Base-by-base conservation (phyloP, 2,113 vertebrate species). In the Bufo bufo region DNA sequence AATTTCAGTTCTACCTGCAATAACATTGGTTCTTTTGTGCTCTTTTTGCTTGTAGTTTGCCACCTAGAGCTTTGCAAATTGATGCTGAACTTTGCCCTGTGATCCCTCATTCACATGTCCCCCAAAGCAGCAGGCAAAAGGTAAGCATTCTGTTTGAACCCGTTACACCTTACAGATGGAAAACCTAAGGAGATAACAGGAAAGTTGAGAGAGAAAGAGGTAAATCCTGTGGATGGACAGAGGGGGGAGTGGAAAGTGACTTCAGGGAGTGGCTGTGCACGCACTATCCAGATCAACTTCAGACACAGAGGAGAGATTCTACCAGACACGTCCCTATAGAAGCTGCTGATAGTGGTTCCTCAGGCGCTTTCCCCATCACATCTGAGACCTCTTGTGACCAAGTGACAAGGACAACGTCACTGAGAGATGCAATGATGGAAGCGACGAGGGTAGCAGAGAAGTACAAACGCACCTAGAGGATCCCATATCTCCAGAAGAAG, bases 201-300 rank as follows among this genome's bases (percentile, higher is more conserved):
- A 80, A 69, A 72, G 65, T 74, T 49, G 77, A 86, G 23, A 85
- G 23, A 20, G 16, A 69, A 72, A 72, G 86, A 82, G 85, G 85
- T 87, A 45, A 87, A 87, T 80, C 77, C 49, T 80, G n/a, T 81
- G 86, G 72, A 84, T 77, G 81, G 87, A 84, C 17, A 89, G 82
- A 75, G 49, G 58, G 87, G 78, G 87, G 82, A 63, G 82, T 82
- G 87, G 82, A 61, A 65, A 89, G 81, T 84, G 75, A 89, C 72
- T 84, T 84, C 87, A 89, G 87, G 87, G 87, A 89, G 87, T 84
- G 87, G 87, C 82, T 84, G 80, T 77, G 59, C 54, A 33, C 54
- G 23, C 58, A 89, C 49, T 84, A 84, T 75, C 82, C 61, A 78
- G 72, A 69, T 61, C 59, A 58, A 89, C 80, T 88, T 77, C 82